Evolutionary conservation across 1,140 invertebrate species (phyloP).

Genomic region (Alviniconcha marisindica): DNA sequence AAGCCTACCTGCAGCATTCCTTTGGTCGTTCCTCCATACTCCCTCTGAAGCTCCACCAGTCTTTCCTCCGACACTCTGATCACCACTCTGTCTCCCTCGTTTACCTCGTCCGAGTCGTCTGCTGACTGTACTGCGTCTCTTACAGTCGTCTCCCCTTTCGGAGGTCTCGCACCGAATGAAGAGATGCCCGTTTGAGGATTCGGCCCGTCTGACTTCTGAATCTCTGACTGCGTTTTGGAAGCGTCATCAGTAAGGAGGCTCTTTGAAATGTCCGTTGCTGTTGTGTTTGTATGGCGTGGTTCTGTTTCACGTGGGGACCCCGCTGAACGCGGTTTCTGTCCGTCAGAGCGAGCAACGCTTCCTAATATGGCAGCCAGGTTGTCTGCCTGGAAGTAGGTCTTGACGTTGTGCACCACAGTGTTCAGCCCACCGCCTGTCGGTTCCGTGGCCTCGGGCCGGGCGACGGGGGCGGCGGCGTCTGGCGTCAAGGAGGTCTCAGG

Average conservation of each 20-base stretch:
- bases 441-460: too few relatives aligned
- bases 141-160: neutral
- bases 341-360: too few relatives aligned
- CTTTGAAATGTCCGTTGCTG: too few relatives aligned
- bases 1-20: conserved; percentile 27
- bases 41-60: neutral
- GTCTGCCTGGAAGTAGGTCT: conserved; percentile 6
- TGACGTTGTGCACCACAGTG: neutral
- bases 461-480: too few relatives aligned
- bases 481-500: too few relatives aligned
- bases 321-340: too few relatives aligned
- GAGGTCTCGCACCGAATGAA: too few relatives aligned
- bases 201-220: neutral
- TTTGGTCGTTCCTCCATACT: conserved; percentile 14
- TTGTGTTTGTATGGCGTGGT: too few relatives aligned
- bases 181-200: too few relatives aligned
- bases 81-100: conserved; percentile 19
- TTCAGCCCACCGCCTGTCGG: too few relatives aligned
- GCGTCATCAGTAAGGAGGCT: too few relatives aligned
- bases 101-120: neutral
- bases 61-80: conserved; percentile 10
- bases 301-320: too few relatives aligned
- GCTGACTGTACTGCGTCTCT: neutral
- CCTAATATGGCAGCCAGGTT: conserved; percentile 1
- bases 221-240: neutral